Conservation (phyloP, 2,888 invertebrate genomes). For the Andrena minutula region DNA sequence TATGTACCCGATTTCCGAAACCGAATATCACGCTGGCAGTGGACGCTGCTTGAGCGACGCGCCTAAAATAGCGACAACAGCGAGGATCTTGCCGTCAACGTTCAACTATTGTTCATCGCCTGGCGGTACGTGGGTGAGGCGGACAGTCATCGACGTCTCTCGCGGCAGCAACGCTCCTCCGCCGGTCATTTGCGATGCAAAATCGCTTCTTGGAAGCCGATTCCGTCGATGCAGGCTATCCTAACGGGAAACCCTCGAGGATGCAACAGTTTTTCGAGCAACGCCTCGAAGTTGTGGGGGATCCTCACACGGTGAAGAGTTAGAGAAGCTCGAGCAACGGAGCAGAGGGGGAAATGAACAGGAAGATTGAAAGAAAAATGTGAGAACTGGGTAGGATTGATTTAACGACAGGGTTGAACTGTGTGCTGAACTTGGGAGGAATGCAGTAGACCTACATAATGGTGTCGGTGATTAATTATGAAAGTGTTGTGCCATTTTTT, state of each 20-base stretch:
- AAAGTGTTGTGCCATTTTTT: too few species aligned
- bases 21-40: not conserved
- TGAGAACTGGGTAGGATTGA: too few species aligned
- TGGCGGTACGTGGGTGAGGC: constrained; percentile 63
- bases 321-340: not conserved
- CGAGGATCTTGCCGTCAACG: constrained; percentile 42
- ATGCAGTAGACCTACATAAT: too few species aligned
- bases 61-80: constrained; percentile 69
- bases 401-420: too few species aligned
- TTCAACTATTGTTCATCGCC: constrained; percentile 59
- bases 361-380: too few species aligned
- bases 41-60: constrained; percentile 47
- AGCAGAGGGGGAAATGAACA: constrained; percentile 1
- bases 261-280: constrained; percentile 23
- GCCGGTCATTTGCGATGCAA: constrained; percentile 79
- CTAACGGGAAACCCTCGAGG: constrained; percentile 44
- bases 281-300: not conserved
- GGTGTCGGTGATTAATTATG: too few species aligned
- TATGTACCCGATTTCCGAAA: not conserved
- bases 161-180: constrained; percentile 1
- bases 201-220: constrained; percentile 75
- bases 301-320: not conserved
- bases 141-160: constrained; percentile 55
- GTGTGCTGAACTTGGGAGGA: too few species aligned
- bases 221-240: constrained; percentile 40